Conservation (phyloP, 2,888 invertebrate genomes). For the Palloptera scutellata region DNA sequence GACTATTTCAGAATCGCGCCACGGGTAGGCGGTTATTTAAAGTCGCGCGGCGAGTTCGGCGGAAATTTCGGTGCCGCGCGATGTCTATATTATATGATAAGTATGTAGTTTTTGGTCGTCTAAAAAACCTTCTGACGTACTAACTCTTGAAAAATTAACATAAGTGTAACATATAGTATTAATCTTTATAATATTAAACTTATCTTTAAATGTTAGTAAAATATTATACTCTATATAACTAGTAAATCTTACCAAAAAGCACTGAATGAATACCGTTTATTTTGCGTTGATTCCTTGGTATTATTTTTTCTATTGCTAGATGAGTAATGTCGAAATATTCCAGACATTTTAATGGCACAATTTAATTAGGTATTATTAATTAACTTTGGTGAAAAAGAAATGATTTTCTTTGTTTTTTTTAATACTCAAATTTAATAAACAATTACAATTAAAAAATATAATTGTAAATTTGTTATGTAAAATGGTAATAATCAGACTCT, state of each 20-base stretch:
- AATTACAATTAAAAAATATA: too few relatives aligned
- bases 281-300: constrained; percentile 49
- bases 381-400: constrained; percentile 33
- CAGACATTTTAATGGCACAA: constrained; percentile 53
- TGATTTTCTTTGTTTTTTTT: constrained; percentile 16
- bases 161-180: too few relatives aligned
- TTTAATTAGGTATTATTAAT: constrained; percentile 24
- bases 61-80: too few relatives aligned
- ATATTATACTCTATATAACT: too few relatives aligned
- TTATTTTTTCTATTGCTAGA: constrained; percentile 38
- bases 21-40: too few relatives aligned
- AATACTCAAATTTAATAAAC: background rate
- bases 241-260: constrained; percentile 58
- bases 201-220: too few relatives aligned
- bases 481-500: constrained; percentile 15
- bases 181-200: background rate
- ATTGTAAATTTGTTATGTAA: background rate
- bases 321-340: constrained; percentile 59
- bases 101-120: too few relatives aligned
- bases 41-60: too few relatives aligned
- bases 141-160: too few relatives aligned
- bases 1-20: too few relatives aligned
- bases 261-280: constrained; percentile 56
- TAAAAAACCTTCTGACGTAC: too few relatives aligned
- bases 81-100: too few relatives aligned